Evolutionary conservation across 2,113 vertebrate species (phyloP).

Genomic region (Chamaetylas fuelleborni): DNA sequence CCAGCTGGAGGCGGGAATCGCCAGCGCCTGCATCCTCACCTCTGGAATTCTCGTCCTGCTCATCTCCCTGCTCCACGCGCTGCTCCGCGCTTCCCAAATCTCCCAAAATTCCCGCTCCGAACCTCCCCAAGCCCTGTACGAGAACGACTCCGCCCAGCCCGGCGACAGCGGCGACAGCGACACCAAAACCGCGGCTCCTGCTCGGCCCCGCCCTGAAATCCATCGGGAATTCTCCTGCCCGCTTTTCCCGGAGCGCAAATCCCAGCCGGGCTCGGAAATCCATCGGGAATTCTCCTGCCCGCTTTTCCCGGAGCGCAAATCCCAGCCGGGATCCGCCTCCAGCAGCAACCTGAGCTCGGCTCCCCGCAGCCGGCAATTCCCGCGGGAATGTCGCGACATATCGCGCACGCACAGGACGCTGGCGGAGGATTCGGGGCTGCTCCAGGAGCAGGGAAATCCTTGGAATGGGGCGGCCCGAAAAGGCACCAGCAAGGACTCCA

Average conservation of each 20-base stretch:
- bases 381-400: not conserved
- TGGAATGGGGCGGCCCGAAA: constrained; percentile 79
- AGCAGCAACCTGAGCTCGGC: not conserved
- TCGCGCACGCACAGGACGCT: constrained; percentile 73
- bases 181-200: not conserved
- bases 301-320: no score
- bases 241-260: no score
- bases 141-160: constrained; percentile 71
- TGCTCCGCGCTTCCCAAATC: constrained; percentile 70
- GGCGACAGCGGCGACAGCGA: not conserved
- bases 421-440: constrained; percentile 69
- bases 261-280: no score
- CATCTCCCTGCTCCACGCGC: constrained; percentile 70
- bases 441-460: constrained; percentile 70
- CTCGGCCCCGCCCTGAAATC: constrained; percentile 71
- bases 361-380: not conserved
- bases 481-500: constrained; percentile 82
- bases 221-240: constrained; percentile 73
- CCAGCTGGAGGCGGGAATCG: constrained; percentile 78
- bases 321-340: no score
- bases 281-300: constrained; percentile 66
- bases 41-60: constrained; percentile 81
- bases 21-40: constrained; percentile 81
- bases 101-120: constrained; percentile 42
- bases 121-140: constrained; percentile 68